phyloP scores from a whole-genome alignment of 2,113 vertebrate genomes.

The Andinoacara biseriatus region DNA sequence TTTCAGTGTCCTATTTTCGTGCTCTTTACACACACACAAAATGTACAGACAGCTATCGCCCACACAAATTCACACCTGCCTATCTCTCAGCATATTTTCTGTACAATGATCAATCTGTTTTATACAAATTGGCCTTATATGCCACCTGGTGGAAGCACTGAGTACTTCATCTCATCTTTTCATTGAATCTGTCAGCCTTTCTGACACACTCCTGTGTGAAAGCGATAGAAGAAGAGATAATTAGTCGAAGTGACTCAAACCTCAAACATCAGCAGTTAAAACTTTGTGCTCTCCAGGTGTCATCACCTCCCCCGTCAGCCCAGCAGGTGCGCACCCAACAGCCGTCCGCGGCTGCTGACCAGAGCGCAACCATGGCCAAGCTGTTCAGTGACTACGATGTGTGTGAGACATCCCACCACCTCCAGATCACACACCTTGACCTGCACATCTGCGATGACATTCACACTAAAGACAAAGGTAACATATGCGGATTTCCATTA shows the following conservation, averaged over 20 bases:
- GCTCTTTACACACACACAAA: not conserved
- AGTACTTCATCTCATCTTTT: constrained; percentile 16
- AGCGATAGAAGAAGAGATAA: too few species aligned
- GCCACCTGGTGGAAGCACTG: constrained; percentile 44
- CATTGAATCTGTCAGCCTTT: not conserved
- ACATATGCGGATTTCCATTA: not conserved
- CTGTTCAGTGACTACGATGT: constrained; percentile 92
- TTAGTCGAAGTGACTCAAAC: not conserved
- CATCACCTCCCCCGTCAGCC: constrained; percentile 77
- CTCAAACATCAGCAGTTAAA: not conserved
- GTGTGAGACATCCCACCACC: constrained; percentile 96
- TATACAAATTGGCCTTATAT: not conserved
- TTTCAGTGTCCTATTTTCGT: constrained; percentile 3
- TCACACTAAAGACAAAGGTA: constrained; percentile 93
- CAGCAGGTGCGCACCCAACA: constrained; percentile 89
- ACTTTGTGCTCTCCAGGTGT: constrained; percentile 78
- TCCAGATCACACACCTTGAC: constrained; percentile 95
- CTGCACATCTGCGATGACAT: constrained; percentile 98
- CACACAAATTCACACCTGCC: not conserved
- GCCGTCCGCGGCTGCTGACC: constrained; percentile 82
- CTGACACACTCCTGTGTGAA: not conserved
- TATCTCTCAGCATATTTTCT: not conserved
- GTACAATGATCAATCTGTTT: rapidly evolving
- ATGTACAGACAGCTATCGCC: not conserved
- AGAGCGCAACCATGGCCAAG: constrained; percentile 88